Evolutionary conservation across 2,113 vertebrate species (phyloP).

Genomic region (Psephotus haematonotus): DNA sequence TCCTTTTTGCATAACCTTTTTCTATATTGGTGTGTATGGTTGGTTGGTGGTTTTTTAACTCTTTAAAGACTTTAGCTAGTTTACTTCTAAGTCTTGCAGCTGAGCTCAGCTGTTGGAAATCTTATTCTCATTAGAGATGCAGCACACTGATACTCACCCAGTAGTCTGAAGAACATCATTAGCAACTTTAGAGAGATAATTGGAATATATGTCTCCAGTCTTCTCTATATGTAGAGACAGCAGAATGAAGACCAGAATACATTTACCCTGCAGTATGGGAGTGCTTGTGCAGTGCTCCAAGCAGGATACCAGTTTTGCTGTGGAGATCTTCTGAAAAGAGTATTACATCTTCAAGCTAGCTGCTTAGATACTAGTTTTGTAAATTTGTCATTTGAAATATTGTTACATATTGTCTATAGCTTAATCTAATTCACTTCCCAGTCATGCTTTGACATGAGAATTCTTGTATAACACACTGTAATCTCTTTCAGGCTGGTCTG

Average conservation of each 20-base stretch:
- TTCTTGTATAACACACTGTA: neutral
- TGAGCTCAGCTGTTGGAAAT: neutral
- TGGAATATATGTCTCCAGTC: neutral
- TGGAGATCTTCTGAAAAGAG: neutral
- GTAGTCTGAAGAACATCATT: neutral
- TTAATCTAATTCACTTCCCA: neutral
- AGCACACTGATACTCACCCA: neutral
- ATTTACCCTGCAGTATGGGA: neutral
- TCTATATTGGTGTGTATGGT: neutral
- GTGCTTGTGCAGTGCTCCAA: neutral
- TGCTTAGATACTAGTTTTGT: neutral
- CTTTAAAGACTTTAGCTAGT: neutral
- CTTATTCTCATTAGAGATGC: neutral
- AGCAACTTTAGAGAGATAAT: neutral
- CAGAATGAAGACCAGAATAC: neutral
- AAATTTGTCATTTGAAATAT: neutral
- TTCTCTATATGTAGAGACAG: neutral
- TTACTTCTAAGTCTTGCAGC: neutral
- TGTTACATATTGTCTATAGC: neutral
- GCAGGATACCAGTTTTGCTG: neutral
- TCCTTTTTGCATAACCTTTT: neutral
- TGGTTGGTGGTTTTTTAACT: neutral
- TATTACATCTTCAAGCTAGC: neutral
- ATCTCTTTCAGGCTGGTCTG: neutral
- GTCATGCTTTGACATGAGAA: neutral